A percentile compares a stretch with the other conserved stretches of the same genome.
phyloP scores from a whole-genome alignment of 2,888 invertebrate species.

The Patella depressa region DNA sequence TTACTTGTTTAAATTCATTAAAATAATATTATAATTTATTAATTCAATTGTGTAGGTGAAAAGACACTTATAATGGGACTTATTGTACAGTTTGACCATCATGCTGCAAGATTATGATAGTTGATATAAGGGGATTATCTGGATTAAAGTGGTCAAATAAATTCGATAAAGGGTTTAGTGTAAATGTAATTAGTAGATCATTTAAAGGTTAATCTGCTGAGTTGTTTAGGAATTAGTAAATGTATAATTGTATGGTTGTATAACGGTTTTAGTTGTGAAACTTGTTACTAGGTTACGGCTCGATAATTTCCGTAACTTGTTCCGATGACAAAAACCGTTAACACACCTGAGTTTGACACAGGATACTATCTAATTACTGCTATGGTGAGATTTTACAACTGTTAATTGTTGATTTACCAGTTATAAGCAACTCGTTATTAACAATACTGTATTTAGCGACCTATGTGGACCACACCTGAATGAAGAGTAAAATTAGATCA shows the following conservation, averaged over 20 bases:
- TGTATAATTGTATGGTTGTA: neutral
- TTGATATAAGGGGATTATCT: neutral
- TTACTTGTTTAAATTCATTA: too few species aligned
- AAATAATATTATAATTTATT: too few species aligned
- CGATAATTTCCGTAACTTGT: neutral
- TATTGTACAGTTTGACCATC: too few species aligned
- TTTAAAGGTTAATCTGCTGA: neutral
- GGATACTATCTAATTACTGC: neutral
- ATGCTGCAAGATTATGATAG: neutral
- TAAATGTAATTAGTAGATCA: neutral
- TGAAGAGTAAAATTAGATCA: neutral
- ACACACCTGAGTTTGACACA: neutral
- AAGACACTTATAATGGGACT: too few species aligned
- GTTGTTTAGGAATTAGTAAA: conserved; percentile 1
- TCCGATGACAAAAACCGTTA: neutral
- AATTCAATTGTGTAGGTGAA: too few species aligned
- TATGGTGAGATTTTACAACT: conserved; percentile 7
- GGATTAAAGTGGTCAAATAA: neutral
- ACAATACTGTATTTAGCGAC: neutral
- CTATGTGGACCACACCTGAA: neutral
- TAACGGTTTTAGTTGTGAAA: neutral
- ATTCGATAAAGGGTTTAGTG: neutral
- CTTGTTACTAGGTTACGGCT: neutral
- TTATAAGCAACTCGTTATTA: neutral
- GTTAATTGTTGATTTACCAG: neutral